A percentile compares a stretch with the other conserved stretches of the same genome.
Conservation (phyloP, 1,140 invertebrate genomes). For the Aphis craccivora region DNA sequence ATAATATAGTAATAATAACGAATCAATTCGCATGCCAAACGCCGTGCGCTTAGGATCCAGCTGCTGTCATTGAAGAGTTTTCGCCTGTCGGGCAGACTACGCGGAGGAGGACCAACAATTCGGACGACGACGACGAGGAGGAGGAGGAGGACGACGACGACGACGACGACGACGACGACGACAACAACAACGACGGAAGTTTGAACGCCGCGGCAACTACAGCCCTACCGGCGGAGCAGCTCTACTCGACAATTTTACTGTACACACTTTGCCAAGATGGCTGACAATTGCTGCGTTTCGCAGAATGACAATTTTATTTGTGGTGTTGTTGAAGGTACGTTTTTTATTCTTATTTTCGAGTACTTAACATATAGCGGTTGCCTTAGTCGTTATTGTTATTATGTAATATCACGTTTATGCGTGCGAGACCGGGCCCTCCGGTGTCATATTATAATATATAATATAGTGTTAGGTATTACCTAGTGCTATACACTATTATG, state of each 20-base stretch:
- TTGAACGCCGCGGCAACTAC: neutral
- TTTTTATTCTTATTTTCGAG: neutral
- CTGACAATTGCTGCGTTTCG: conserved; percentile 52
- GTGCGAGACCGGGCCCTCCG: too few species aligned
- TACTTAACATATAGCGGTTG: neutral
- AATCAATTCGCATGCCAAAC: neutral
- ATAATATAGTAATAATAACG: neutral
- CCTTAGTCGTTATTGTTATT: neutral
- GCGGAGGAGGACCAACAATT: neutral
- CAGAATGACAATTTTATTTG: conserved; percentile 77
- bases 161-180: neutral
- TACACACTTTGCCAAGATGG: conserved; percentile 50
- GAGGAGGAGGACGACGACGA: neutral
- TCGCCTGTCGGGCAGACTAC: neutral
- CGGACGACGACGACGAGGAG: neutral
- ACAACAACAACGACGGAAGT: neutral
- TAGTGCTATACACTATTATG: neutral
- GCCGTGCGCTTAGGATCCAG: neutral
- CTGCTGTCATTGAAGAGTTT: neutral
- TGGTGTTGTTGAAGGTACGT: conserved; percentile 87
- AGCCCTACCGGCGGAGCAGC: neutral
- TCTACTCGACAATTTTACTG: too few species aligned
- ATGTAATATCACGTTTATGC: neutral
- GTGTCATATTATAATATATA: neutral
- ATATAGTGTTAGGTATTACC: neutral